Base-by-base conservation (phyloP, 2,888 invertebrate genomes). In the Scrobipalpa costella region DNA sequence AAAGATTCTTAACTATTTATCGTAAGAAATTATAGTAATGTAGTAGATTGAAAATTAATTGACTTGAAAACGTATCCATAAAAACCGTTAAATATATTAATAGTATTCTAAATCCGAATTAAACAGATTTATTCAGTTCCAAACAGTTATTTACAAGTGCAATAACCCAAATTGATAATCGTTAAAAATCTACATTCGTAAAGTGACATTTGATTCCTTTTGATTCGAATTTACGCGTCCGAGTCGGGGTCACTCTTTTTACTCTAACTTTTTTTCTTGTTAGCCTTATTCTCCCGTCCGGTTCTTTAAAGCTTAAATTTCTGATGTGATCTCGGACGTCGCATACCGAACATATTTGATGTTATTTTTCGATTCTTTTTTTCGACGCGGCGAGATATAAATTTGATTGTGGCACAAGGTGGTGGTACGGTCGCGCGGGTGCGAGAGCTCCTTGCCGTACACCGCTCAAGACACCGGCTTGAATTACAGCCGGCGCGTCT, bases 331-430 rank as follows among this genome's bases (percentile, higher is more conserved):
- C 81, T 75, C 79, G 81, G 80, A 78, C 81, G 84, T 82, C 79
- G 89, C 90, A 90, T 91, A 86, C 90, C 90, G 80, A 81, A 83
- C 90, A 90, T 91, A 85, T 88, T 90, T 88, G 88, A 88, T 85
- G 82, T 83, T 85, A 77, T 81, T 86, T 80, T 79, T 80, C 64
- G 66, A 76, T 73, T 68, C 72, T 73, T 81, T 77, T 79, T 76
- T 81, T 83, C 72, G 75, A 75, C 66, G 69, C 74, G 70, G 70
- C 74, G 79, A 82, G 81, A 82, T 83, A 86, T 88, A 88, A 86
- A 85, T 83, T 83, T 81, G 84, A 84, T 79, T 78, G 80, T 75
- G 78, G 68, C 52, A 47, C 64, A 60, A 5, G 15, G 33, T 34
- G 47, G 21, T 47, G 59, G 58, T 13, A 73, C 65, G 69, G 67